Percentiles rank a stretch among this genome's conserved stretches.
Conservation (phyloP, 2,797 vertebrate genomes). For the Lacerta bilineata region DNA sequence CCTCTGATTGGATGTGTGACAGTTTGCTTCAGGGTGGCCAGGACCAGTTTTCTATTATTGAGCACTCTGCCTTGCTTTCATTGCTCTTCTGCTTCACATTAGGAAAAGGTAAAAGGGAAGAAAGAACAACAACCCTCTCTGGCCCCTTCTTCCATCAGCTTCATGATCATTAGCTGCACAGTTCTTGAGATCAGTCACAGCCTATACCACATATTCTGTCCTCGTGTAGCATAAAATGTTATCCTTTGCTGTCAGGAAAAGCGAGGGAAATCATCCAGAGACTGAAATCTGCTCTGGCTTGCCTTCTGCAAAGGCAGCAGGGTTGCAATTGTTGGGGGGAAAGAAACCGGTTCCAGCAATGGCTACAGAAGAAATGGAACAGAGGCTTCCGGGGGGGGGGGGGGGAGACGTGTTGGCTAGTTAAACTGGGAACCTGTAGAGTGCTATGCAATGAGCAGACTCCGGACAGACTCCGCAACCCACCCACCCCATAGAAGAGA, state of each 20-base stretch:
- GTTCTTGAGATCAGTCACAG: slow-evolving; percentile 24
- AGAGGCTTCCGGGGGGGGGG: neutral
- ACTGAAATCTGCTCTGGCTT: neutral
- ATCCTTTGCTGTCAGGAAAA: neutral
- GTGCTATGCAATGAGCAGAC: neutral
- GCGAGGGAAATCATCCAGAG: slow-evolving; percentile 4
- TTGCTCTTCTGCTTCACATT: slow-evolving; percentile 34
- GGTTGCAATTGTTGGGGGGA: neutral
- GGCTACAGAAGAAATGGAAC: too few species aligned
- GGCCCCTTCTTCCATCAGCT: neutral
- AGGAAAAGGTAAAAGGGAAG: neutral
- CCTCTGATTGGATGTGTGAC: slow-evolving; percentile 45
- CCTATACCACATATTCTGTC: slow-evolving; percentile 15
- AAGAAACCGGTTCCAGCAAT: neutral
- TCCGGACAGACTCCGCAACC: too few species aligned
- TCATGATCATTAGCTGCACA: slow-evolving; percentile 36
- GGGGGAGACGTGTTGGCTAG: neutral
- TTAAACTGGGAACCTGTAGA: neutral
- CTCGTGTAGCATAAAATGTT: neutral
- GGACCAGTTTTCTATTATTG: slow-evolving; percentile 40
- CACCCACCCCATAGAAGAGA: neutral
- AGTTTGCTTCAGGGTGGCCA: slow-evolving; percentile 58
- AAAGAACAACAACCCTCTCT: too few species aligned
- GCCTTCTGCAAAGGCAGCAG: neutral
- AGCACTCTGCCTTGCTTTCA: slow-evolving; percentile 41